Percentiles rank a stretch among this genome's conserved stretches.
Evolutionary conservation across 2,888 invertebrate species (phyloP).

Genomic region (Heteropelma amictum): DNA sequence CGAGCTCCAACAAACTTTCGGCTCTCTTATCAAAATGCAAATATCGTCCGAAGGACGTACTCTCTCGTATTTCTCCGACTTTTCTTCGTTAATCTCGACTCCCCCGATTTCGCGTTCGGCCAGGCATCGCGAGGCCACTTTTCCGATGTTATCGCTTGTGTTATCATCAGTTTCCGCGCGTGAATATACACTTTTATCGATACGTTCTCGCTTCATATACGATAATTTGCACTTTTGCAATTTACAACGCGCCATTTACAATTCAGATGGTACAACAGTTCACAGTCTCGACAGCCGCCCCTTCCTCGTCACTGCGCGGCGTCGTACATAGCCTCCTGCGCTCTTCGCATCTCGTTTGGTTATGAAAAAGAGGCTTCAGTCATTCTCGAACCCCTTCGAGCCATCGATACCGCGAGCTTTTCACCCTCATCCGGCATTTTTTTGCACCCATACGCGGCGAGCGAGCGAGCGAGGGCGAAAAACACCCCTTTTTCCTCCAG

Average conservation of each 20-base stretch:
- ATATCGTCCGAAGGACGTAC: slow-evolving; percentile 59
- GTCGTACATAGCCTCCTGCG: background rate
- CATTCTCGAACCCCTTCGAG: slow-evolving; percentile 8
- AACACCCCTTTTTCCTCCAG: slow-evolving; percentile 35
- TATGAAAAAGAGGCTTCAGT: slow-evolving; percentile 64
- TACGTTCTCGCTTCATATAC: slow-evolving; percentile 14
- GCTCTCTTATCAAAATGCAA: slow-evolving; percentile 78
- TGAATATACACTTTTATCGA: background rate
- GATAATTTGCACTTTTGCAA: slow-evolving; percentile 67
- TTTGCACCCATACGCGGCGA: background rate
- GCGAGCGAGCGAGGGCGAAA: slow-evolving; percentile 8
- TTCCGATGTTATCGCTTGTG: too few relatives aligned
- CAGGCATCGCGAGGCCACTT: too few relatives aligned
- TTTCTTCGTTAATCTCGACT: slow-evolving; percentile 13
- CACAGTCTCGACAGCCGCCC: slow-evolving; percentile 69
- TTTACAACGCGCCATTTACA: slow-evolving; percentile 71
- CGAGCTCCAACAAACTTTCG: slow-evolving; percentile 70
- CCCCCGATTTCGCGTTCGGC: too few relatives aligned
- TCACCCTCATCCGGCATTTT: background rate
- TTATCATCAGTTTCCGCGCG: background rate
- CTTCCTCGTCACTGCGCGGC: slow-evolving; percentile 19
- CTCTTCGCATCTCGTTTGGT: slow-evolving; percentile 52
- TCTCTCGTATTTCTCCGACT: background rate
- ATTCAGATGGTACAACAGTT: slow-evolving; percentile 72
- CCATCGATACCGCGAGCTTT: slow-evolving; percentile 33